A percentile compares a stretch with the other conserved stretches of the same genome.
phyloP scores from a whole-genome alignment of 2,113 vertebrate genomes.

The Sylvia atricapilla region DNA sequence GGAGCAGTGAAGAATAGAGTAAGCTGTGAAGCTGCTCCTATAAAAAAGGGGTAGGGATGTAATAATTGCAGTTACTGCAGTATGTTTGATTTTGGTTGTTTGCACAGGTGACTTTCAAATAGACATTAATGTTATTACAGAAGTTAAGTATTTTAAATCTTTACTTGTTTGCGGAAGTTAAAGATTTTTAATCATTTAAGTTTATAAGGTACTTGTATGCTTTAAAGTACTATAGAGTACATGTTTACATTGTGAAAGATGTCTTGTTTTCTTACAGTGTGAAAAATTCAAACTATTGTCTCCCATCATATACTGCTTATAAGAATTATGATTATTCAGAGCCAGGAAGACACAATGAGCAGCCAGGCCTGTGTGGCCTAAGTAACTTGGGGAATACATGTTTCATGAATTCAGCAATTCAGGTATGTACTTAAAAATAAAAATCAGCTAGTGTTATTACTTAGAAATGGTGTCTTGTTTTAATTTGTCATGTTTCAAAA shows the following conservation, averaged over 20 bases:
- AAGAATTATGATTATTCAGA: slow-evolving; percentile 95
- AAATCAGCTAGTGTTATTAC: neutral
- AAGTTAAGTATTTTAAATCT: neutral
- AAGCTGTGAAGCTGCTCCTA: slow-evolving; percentile 75
- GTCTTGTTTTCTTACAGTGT: slow-evolving; percentile 79
- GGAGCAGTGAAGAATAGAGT: slow-evolving; percentile 78
- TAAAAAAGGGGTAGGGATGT: slow-evolving; percentile 69
- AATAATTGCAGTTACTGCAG: slow-evolving; percentile 42
- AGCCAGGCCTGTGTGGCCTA: slow-evolving; percentile 92
- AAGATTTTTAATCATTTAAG: neutral
- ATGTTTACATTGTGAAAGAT: slow-evolving; percentile 61
- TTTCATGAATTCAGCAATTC: slow-evolving; percentile 99
- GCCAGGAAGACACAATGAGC: slow-evolving; percentile 90
- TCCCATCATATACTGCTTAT: slow-evolving; percentile 91
- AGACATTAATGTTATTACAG: neutral
- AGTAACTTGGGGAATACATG: slow-evolving; percentile 99
- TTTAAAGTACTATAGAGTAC: neutral
- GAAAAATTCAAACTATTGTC: slow-evolving; percentile 97
- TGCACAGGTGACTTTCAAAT: neutral
- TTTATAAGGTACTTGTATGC: slow-evolving; percentile 6
- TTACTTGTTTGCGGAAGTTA: neutral
- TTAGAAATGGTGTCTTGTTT: neutral
- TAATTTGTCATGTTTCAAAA: neutral
- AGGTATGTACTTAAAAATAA: slow-evolving; percentile 80
- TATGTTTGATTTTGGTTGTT: slow-evolving; percentile 3